A percentile compares a stretch with the other conserved stretches of the same genome.
These are phyloP conservation scores for Cuniculus paca DNA, from an alignment of 2,797 vertebrate species.

Conservation along the genomic window DNA sequence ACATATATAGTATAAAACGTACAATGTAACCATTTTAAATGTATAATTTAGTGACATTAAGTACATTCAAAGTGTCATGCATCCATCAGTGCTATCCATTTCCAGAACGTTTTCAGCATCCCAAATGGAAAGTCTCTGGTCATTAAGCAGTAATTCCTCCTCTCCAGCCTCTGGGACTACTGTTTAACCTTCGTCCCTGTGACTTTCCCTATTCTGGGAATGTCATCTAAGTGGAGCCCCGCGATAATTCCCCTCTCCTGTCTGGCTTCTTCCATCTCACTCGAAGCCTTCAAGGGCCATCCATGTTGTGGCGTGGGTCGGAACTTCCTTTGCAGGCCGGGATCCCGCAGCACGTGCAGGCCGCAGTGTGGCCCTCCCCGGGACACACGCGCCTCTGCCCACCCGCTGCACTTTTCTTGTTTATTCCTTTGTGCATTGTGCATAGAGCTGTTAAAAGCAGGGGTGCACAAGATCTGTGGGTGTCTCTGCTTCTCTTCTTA, in stretches of 20 bases:
- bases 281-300: background rate
- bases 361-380: background rate
- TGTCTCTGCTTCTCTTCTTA: background rate
- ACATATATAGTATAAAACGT: background rate
- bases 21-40: background rate
- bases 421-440: background rate
- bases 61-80: background rate
- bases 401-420: background rate
- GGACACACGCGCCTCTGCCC: too few species aligned
- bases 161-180: background rate
- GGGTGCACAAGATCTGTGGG: background rate
- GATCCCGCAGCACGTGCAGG: rapidly evolving
- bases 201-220: background rate
- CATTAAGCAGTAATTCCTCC: rapidly evolving
- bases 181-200: background rate
- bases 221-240: rapidly evolving
- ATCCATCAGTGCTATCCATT: background rate
- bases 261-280: background rate
- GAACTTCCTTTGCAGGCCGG: background rate
- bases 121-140: background rate
- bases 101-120: background rate
- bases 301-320: rapidly evolving
- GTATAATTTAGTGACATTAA: background rate
- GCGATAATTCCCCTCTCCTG: background rate
- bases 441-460: background rate